Conservation (phyloP, 64 coral and sea anemone species). For the Hydrozoanthus tunicans region DNA sequence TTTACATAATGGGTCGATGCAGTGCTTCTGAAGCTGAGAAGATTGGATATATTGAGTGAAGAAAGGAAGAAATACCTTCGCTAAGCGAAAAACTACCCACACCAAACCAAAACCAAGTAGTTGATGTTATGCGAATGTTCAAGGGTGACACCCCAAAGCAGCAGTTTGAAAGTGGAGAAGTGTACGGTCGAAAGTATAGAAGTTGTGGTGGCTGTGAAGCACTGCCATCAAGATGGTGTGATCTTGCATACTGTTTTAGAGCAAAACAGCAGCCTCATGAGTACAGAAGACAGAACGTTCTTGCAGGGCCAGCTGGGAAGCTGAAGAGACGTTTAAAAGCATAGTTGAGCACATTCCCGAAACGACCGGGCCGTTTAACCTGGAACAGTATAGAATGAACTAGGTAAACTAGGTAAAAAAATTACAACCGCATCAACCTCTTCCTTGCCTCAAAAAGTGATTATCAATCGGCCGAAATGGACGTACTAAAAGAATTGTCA, state of each 20-base stretch:
- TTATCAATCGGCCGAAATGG: constrained; percentile 11
- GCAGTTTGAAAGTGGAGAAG: constrained; percentile 55
- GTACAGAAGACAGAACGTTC: constrained; percentile 40
- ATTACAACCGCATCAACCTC: constrained; percentile 22
- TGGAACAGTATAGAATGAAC: constrained; percentile 31
- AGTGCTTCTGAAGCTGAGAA: constrained; percentile 54
- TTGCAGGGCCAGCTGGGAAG: constrained; percentile 46
- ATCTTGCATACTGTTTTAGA: constrained; percentile 58
- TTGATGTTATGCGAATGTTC: constrained; percentile 50
- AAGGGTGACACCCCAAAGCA: constrained; percentile 57
- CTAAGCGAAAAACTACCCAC: constrained; percentile 11
- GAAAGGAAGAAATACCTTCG: constrained; percentile 47
- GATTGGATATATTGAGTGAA: constrained; percentile 32
- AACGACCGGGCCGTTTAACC: constrained; percentile 22
- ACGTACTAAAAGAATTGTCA: constrained; percentile 14
- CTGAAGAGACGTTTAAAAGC: not conserved
- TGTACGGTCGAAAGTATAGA: constrained; percentile 50
- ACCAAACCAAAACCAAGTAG: constrained; percentile 14
- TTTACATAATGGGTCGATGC: constrained; percentile 34
- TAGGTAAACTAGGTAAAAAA: not conserved
- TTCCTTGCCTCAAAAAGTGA: constrained; percentile 15
- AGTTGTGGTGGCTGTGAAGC: constrained; percentile 46
- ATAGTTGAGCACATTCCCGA: constrained; percentile 17
- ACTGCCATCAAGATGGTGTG: constrained; percentile 17
- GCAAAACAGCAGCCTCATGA: constrained; percentile 42